Evolutionary conservation across 2,113 vertebrate species (phyloP), one percentile per base, ranked within the genome.

Genomic region (Okapia johnstoni): DNA sequence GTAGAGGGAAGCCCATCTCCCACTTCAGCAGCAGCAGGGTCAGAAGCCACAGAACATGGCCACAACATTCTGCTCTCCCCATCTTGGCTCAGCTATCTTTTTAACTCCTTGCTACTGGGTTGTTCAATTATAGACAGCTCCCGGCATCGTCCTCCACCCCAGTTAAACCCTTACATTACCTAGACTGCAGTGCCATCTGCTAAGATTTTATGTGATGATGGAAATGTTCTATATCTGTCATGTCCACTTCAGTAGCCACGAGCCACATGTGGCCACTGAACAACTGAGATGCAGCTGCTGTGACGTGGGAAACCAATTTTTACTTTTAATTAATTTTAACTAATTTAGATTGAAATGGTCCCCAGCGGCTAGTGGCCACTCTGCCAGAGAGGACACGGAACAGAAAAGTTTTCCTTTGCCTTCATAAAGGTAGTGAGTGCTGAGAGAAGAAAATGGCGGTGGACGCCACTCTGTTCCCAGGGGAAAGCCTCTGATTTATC

Each of bases 251-350:
- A 46, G 76, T 5, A 70, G 86, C 55, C 83, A 48, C 4, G 0
- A 73, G 58, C 40, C 28, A 61, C 58, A 46, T 1, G 28, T 58
- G 60, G 61, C 80, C 79, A 30, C 30, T 50, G 52, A 86, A 48
- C 79, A 92, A 60, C 0, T 33, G 88, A 85, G 61, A 90, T 73
- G 50, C 1, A 46, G 92, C 58, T 19, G 81, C n/a, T 23, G 19
- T 9, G 48, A 83, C 33, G 2, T 12, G 48, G 58, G 21, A 85
- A 81, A 89, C 60, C 19, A 2, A 54, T 55, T 81, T 79, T 96
- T 58, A 52, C 57, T 92, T 88, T 89, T 77, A 85, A 33, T 93
- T 80, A 80, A 73, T 91, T 96, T 96, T 58, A 94, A 76, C 48
- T 76, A 88, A 96, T 58, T 83, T 83, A 81, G 61, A 80, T 84